Conservation (phyloP, 2,797 vertebrate species). For the Gila robusta region DNA sequence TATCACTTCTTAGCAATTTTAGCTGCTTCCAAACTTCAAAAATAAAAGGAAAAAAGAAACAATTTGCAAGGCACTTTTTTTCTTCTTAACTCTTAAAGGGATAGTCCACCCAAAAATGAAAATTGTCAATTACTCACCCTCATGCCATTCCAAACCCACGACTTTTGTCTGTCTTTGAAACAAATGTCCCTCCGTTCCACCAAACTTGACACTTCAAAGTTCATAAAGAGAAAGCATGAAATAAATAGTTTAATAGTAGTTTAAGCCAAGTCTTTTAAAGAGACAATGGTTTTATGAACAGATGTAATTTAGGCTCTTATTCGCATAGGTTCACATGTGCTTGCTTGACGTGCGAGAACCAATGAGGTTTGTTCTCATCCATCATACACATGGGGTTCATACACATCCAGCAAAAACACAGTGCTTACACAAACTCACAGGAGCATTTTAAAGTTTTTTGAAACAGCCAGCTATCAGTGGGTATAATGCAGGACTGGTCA, state of each 20-base stretch:
- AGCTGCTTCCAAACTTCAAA: not conserved
- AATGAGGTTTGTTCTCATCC: not conserved
- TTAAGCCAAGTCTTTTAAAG: not conserved
- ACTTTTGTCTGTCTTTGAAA: not conserved
- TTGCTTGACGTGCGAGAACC: not conserved
- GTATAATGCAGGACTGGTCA: not conserved
- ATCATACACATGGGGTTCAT: not conserved
- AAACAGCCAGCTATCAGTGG: too few species aligned
- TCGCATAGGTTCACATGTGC: not conserved
- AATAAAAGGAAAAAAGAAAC: not conserved
- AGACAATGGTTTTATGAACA: not conserved
- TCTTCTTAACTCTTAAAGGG: not conserved
- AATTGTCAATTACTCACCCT: not conserved
- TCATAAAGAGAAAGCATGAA: not conserved
- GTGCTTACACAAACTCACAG: not conserved
- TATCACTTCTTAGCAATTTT: not conserved
- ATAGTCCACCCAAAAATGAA: not conserved
- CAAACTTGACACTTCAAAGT: not conserved
- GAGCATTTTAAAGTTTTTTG: too few species aligned
- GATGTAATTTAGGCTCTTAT: not conserved
- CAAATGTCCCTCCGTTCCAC: not conserved
- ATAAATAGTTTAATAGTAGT: not conserved
- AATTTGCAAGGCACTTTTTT: not conserved
- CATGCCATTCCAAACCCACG: not conserved
- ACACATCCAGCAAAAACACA: not conserved